Base-by-base conservation (phyloP, 2,797 vertebrate genomes). In the Anisognathus igniventris region DNA sequence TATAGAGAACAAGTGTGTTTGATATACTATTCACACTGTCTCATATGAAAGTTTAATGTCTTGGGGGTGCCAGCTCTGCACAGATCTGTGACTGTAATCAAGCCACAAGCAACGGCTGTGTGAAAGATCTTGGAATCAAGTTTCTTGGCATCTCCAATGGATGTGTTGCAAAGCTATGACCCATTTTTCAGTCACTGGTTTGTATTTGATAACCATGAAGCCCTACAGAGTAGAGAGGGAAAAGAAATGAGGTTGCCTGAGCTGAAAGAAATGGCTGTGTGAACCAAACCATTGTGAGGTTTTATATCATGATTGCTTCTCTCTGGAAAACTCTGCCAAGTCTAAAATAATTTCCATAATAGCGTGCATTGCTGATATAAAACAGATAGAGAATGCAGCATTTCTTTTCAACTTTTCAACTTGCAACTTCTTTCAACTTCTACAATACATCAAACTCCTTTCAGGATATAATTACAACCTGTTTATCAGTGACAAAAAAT, bases 301-400 rank as follows among this genome's bases (percentile, higher is more conserved):
- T 96, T 91, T 88, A 57, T 60, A 66, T 88, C 73, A 54, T 86
- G 79, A 84, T 93, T 81, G 45, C 60, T 88, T 91, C n/a, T 92
- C 30, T 73, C 87, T 66, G 73, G 73, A 91, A 95, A 94, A 50
- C 37, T 86, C 76, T 81, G 89, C 91, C 87, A 86, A 84, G 66
- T 84, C 40, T 86, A 54, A 90, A 95, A 90, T 78, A 70, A 96
- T 95, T 88, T 96, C 87, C 66, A 61, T 90, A 91, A 76, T 73
- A 60, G 14, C 0, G 2, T 77, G 35, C 37, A 53, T 37, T 92
- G 64, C 85, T 90, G 75, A 84, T 86, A 70, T 51, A 73, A 86
- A 96, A 14, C 15, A 70, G 51, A 82, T 30, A 89, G 75, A 91
- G 94, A 92, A 75, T 50, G 40, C 44, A 84, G 27, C 3, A 0